Evolutionary conservation across 2,797 vertebrate genomes (phyloP).

Genomic region (Pseudochaenichthys georgianus): DNA sequence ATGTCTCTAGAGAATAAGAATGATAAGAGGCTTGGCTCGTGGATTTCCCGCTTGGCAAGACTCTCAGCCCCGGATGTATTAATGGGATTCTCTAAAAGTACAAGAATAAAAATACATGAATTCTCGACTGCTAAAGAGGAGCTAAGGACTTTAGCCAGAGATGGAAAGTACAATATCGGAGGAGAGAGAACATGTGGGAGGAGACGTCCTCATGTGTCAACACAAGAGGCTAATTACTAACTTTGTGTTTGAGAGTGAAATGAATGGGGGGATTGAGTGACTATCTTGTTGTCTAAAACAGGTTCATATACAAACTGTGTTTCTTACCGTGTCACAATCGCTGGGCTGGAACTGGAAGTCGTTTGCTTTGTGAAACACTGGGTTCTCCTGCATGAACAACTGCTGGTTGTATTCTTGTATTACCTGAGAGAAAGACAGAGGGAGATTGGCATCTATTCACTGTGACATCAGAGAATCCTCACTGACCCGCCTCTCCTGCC

Average conservation of each 20-base stretch:
- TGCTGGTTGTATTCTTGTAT: constrained; percentile 96
- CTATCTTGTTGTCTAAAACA: constrained; percentile 24
- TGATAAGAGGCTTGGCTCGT: constrained; percentile 51
- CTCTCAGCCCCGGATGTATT: constrained; percentile 33
- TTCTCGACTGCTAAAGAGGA: constrained; percentile 17
- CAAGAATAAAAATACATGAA: constrained; percentile 21
- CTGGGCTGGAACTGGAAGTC: constrained; percentile 98
- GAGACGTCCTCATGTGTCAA: background rate
- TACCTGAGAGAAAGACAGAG: constrained; percentile 83
- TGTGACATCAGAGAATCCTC: background rate
- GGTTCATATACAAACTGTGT: constrained; percentile 55
- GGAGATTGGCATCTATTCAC: background rate
- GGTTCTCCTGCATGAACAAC: constrained; percentile 95
- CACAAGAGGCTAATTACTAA: constrained; percentile 4
- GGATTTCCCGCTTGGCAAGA: constrained; percentile 41
- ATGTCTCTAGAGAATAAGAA: constrained; percentile 35
- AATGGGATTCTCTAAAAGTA: constrained; percentile 33
- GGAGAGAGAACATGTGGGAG: constrained; percentile 1
- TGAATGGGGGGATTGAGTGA: background rate
- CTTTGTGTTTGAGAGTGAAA: background rate
- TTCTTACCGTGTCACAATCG: constrained; percentile 94
- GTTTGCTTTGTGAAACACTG: constrained; percentile 93
- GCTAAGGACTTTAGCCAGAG: background rate
- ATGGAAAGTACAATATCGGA: constrained; percentile 25
- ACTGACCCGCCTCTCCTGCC: constrained; percentile 4